Conservation (phyloP, 1,140 invertebrate genomes). For the Pseudomyrmex concolor region DNA sequence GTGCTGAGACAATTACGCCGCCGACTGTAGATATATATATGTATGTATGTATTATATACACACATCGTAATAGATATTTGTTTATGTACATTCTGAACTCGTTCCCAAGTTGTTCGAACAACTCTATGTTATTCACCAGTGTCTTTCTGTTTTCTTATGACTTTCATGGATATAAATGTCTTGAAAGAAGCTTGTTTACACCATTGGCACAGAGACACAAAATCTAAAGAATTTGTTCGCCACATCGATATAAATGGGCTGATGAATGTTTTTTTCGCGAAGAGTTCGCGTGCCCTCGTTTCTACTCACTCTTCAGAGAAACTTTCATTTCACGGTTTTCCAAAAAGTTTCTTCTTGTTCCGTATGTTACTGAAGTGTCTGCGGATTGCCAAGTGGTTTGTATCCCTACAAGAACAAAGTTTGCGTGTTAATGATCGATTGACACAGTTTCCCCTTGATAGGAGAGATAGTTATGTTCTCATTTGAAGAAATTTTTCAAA, state of each 20-base stretch:
- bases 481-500: not conserved
- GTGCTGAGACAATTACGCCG: no score
- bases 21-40: no score
- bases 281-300: not conserved
- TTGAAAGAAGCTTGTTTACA: conserved; percentile 45
- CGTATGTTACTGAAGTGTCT: conserved; percentile 73
- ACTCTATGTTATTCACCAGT: not conserved
- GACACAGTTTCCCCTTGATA: not conserved
- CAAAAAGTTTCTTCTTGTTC: conserved; percentile 13
- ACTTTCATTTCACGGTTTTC: conserved; percentile 35
- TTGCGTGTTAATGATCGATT: conserved; percentile 22
- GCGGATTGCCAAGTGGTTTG: conserved; percentile 74
- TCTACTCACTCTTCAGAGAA: conserved; percentile 35
- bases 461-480: not conserved
- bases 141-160: not conserved
- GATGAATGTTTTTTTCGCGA: conserved; percentile 29
- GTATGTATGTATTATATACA: no score
- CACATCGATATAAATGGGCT: conserved; percentile 45
- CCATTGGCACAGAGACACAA: conserved; percentile 55
- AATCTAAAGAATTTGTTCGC: conserved; percentile 22
- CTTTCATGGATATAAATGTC: not conserved
- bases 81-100: conserved; percentile 64
- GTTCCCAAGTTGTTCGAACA: conserved; percentile 32
- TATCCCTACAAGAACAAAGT: conserved; percentile 74
- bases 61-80: conserved; percentile 44